Percentiles rank a stretch among this genome's conserved stretches.
Evolutionary conservation across 2,113 vertebrate genomes (phyloP).

Genomic region (Pseudopipra pipra): DNA sequence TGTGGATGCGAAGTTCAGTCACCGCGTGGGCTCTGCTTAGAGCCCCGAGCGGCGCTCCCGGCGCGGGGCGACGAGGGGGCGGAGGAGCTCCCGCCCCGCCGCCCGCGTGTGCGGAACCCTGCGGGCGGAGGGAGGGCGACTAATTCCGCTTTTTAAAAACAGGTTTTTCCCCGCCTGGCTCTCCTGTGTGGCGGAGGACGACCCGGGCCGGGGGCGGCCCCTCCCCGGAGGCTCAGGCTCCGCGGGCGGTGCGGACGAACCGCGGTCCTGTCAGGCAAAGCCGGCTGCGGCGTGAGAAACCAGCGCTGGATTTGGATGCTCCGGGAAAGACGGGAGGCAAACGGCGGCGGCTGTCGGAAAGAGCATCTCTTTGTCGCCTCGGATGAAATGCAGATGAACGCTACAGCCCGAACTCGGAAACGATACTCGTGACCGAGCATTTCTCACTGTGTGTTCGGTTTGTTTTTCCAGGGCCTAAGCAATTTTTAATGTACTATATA

Average conservation of each 20-base stretch:
- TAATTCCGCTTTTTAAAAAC: background rate
- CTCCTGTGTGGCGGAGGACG: background rate
- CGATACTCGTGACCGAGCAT: constrained; percentile 40
- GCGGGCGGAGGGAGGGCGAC: background rate
- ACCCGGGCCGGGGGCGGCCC: background rate
- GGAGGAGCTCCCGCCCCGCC: background rate
- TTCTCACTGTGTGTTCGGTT: constrained; percentile 69
- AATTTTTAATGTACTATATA: constrained; percentile 82
- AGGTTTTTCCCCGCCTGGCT: background rate
- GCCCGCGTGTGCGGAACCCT: background rate
- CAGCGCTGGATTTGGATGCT: background rate
- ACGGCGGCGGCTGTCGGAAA: too few relatives aligned
- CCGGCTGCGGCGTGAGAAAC: background rate
- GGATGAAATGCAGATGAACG: background rate
- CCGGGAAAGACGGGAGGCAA: background rate
- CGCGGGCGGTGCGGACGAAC: too few relatives aligned
- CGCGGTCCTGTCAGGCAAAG: background rate
- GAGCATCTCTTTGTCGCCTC: background rate
- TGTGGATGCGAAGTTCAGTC: fast-evolving
- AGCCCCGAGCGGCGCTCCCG: background rate
- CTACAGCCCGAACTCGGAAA: background rate
- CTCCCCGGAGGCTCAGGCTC: background rate
- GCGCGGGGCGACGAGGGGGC: too few relatives aligned
- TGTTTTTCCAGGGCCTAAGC: constrained; percentile 82
- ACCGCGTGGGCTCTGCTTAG: background rate